phyloP scores from a whole-genome alignment of 2,797 vertebrate genomes.

The Iguana delicatissima region DNA sequence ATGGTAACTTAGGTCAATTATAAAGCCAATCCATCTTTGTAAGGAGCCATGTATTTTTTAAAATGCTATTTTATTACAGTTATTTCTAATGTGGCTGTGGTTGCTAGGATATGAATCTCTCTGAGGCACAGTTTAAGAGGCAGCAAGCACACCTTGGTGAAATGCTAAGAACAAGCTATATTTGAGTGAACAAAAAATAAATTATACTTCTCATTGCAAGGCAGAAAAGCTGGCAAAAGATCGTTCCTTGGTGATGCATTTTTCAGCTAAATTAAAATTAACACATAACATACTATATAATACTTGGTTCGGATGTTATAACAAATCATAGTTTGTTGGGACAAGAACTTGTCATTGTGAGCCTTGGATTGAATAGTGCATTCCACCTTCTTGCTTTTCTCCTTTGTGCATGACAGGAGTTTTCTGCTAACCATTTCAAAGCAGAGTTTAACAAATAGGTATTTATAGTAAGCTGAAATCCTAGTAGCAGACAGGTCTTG shows the following conservation, averaged over 20 bases:
- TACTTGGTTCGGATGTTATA: background rate
- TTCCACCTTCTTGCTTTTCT: background rate
- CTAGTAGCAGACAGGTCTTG: too few relatives aligned
- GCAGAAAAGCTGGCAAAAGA: slow-evolving; percentile 2
- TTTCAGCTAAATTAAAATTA: background rate
- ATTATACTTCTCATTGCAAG: slow-evolving; percentile 5
- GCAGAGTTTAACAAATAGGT: background rate
- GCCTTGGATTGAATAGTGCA: background rate
- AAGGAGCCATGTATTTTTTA: slow-evolving; percentile 32
- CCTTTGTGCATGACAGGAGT: background rate
- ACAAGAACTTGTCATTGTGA: background rate
- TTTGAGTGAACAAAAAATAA: slow-evolving; percentile 55
- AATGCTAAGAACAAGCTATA: slow-evolving; percentile 53
- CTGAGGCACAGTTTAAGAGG: slow-evolving; percentile 60
- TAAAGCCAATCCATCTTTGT: slow-evolving; percentile 21
- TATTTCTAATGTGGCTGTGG: slow-evolving; percentile 55
- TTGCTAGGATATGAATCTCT: slow-evolving; percentile 68
- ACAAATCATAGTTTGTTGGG: background rate
- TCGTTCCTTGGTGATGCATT: background rate
- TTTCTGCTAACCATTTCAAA: background rate
- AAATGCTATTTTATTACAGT: slow-evolving; percentile 61
- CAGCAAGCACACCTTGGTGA: slow-evolving; percentile 49
- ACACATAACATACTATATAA: background rate
- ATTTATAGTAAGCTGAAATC: background rate
- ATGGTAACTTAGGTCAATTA: background rate